phyloP scores from a whole-genome alignment of 2,113 vertebrate genomes.

The Sapayoa aenigma region DNA sequence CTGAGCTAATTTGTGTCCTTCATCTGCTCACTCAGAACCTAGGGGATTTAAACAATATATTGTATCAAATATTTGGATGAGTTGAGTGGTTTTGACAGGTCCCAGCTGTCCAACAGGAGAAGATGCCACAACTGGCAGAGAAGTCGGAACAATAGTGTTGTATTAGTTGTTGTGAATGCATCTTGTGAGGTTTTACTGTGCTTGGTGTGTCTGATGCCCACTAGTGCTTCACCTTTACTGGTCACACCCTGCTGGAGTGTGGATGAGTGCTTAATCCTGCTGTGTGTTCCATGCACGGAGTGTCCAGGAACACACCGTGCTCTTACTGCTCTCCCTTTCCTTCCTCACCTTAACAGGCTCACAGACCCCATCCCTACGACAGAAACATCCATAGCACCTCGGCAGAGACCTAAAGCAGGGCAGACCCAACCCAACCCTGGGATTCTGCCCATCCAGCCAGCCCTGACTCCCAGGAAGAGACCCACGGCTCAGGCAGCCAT shows the following conservation, averaged over 20 bases:
- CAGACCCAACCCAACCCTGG: slow-evolving; percentile 91
- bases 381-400: slow-evolving; percentile 96
- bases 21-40: background rate
- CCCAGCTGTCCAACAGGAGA: background rate
- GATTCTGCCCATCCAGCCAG: slow-evolving; percentile 93
- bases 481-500: slow-evolving; percentile 74
- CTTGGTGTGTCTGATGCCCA: background rate
- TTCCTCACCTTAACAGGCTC: slow-evolving; percentile 71
- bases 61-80: background rate
- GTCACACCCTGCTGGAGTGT: background rate
- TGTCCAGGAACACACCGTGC: background rate
- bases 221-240: background rate
- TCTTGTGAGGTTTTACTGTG: background rate
- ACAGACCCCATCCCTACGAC: slow-evolving; percentile 91
- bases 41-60: background rate
- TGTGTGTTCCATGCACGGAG: background rate
- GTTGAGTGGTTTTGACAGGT: background rate
- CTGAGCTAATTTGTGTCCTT: background rate
- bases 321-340: background rate
- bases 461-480: slow-evolving; percentile 92
- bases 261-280: background rate
- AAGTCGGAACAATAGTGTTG: background rate
- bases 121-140: background rate
- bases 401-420: slow-evolving; percentile 94
- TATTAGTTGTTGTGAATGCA: background rate